A percentile compares a stretch with the other conserved stretches of the same genome.
phyloP scores from a whole-genome alignment of 2,888 invertebrate genomes.

The Encarsia formosa region DNA sequence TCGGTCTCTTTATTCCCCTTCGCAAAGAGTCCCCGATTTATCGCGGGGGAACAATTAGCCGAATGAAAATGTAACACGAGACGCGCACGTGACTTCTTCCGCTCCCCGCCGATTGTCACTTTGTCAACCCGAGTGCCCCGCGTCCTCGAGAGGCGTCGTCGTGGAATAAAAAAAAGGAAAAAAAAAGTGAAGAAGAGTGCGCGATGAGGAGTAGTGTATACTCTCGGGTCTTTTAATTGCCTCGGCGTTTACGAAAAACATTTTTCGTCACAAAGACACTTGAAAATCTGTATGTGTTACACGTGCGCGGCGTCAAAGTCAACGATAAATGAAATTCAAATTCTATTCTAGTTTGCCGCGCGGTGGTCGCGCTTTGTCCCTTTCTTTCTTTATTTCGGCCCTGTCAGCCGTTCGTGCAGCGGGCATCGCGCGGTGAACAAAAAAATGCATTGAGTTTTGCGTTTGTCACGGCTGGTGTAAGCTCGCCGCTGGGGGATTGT shows the following conservation, averaged over 20 bases:
- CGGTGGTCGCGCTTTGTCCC: constrained; percentile 7
- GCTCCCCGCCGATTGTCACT: constrained; percentile 44
- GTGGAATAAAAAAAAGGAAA: no score
- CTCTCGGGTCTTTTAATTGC: constrained; percentile 25
- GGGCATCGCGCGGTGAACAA: neutral
- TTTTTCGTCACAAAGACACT: neutral
- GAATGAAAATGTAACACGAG: constrained; percentile 52
- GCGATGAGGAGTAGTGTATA: no score
- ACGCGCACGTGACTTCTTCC: constrained; percentile 48
- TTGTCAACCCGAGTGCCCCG: constrained; percentile 46
- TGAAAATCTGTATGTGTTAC: neutral
- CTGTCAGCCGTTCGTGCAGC: neutral
- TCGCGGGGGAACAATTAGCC: constrained; percentile 51
- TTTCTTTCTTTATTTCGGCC: neutral
- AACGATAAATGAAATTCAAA: constrained; percentile 23
- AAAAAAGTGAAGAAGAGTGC: no score
- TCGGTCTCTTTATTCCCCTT: no score
- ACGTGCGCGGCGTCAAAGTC: neutral
- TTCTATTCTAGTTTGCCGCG: constrained; percentile 8
- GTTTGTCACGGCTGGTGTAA: constrained; percentile 11
- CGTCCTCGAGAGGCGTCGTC: constrained; percentile 28
- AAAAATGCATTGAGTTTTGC: constrained; percentile 10
- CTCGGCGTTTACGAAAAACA: constrained; percentile 20
- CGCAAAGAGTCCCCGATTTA: no score
- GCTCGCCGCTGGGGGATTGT: no score